Evolutionary conservation across 2,888 invertebrate species (phyloP).

Genomic region (Polyommatus iphigenia): DNA sequence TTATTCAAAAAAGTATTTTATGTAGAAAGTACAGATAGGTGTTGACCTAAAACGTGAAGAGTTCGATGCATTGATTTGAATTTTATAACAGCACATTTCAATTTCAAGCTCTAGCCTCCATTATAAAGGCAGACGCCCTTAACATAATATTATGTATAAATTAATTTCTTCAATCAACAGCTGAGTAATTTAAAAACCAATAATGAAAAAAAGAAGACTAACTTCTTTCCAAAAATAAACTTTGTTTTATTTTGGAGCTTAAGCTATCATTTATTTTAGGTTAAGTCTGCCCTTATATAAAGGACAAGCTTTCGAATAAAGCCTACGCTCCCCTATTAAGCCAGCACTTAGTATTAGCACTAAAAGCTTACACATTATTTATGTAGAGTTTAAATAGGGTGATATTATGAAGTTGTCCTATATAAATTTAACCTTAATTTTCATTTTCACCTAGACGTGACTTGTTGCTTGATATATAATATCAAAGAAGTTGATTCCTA

Average conservation of each 20-base stretch:
- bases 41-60: background rate
- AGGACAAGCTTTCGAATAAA: background rate
- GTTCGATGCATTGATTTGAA: conserved; percentile 5
- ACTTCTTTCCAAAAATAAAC: background rate
- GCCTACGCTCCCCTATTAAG: background rate
- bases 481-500: no score
- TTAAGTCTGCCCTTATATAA: background rate
- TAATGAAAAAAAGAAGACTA: background rate
- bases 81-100: conserved; percentile 8
- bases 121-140: background rate
- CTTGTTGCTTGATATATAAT: no score
- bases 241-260: background rate
- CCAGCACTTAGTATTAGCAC: conserved; percentile 20
- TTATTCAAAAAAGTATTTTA: background rate
- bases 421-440: background rate
- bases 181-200: background rate
- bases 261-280: conserved; percentile 17
- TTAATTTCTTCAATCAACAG: background rate
- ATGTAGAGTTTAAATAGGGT: background rate
- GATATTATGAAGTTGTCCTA: background rate
- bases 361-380: conserved; percentile 17
- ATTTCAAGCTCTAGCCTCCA: background rate
- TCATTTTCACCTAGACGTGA: background rate
- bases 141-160: background rate
- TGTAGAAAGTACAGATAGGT: background rate